A percentile compares a stretch with the other conserved stretches of the same genome.
Conservation (phyloP, 2,888 invertebrate genomes). For the Glomeris marginata region DNA sequence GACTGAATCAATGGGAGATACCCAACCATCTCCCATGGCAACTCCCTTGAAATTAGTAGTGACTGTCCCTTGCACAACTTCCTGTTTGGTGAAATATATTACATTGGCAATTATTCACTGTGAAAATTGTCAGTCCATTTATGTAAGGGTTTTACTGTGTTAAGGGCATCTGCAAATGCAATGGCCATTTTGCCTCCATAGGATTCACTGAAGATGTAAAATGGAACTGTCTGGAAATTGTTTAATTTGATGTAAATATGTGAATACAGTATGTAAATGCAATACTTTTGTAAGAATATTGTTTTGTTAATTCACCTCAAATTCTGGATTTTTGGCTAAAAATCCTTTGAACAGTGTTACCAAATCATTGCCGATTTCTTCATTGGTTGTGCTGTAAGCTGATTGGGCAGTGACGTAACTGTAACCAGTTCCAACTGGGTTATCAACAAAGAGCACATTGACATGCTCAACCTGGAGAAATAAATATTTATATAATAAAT, state of each 20-base stretch:
- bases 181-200: constrained; percentile 89
- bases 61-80: constrained; percentile 45
- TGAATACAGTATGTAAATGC: constrained; percentile 12
- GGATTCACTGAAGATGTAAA: constrained; percentile 77
- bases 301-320: constrained; percentile 34
- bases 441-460: constrained; percentile 75
- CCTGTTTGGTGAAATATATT: constrained; percentile 31
- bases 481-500: constrained; percentile 2
- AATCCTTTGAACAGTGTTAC: constrained; percentile 54
- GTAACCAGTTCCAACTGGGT: constrained; percentile 77
- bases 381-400: constrained; percentile 41
- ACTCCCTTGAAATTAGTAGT: constrained; percentile 58
- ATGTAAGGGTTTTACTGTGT: background rate
- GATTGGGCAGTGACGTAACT: constrained; percentile 51
- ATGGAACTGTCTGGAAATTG: constrained; percentile 48
- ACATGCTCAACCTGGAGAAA: constrained; percentile 48
- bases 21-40: constrained; percentile 78
- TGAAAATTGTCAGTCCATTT: background rate
- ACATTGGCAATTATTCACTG: background rate
- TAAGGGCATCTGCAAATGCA: constrained; percentile 46
- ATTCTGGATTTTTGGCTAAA: constrained; percentile 48
- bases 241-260: too few species aligned
- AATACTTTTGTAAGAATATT: too few species aligned
- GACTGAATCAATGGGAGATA: constrained; percentile 70
- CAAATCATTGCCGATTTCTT: constrained; percentile 57